These are phyloP conservation scores for Holocentrus rufus DNA, from an alignment of 2,797 vertebrate species.

Conservation along the genomic window DNA sequence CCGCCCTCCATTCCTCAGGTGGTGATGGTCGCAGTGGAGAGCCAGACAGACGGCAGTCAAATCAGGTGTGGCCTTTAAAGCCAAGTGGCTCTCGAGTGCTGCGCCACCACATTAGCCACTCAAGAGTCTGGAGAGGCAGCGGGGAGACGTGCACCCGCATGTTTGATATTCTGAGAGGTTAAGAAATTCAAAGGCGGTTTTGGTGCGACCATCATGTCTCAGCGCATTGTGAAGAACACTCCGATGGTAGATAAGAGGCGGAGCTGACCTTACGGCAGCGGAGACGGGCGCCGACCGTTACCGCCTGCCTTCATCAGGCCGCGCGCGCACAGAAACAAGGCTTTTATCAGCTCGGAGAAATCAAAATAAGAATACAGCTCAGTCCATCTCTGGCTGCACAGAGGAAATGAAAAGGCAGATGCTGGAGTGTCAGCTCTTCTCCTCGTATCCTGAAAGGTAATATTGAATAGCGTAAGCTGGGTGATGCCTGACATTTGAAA, in stretches of 20 bases:
- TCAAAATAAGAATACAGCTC: constrained; percentile 43
- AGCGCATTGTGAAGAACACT: constrained; percentile 19
- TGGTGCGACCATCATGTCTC: constrained; percentile 11
- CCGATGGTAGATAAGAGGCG: constrained; percentile 48
- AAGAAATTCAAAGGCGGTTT: constrained; percentile 34
- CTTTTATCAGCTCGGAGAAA: constrained; percentile 52
- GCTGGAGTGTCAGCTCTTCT: constrained; percentile 61
- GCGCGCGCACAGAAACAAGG: constrained; percentile 26
- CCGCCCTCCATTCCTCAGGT: constrained; percentile 50
- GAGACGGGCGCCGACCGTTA: constrained; percentile 22
- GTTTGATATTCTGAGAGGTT: constrained; percentile 38
- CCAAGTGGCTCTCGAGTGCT: constrained; percentile 67
- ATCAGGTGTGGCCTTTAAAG: constrained; percentile 76
- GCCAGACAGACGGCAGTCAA: constrained; percentile 69
- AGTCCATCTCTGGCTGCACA: constrained; percentile 46
- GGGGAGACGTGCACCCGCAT: constrained; percentile 23
- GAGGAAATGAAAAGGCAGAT: constrained; percentile 62
- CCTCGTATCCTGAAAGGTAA: constrained; percentile 49
- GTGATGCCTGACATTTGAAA: constrained; percentile 70
- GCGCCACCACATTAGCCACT: constrained; percentile 52
- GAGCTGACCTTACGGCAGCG: constrained; percentile 35
- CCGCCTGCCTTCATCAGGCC: constrained; percentile 7
- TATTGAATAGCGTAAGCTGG: constrained; percentile 62
- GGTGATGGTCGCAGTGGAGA: constrained; percentile 73
- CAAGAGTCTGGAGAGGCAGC: constrained; percentile 40